These are phyloP conservation scores for Pseudolaguvia tuberculata DNA, from an alignment of 2,113 vertebrate species.

Conservation along the genomic window DNA sequence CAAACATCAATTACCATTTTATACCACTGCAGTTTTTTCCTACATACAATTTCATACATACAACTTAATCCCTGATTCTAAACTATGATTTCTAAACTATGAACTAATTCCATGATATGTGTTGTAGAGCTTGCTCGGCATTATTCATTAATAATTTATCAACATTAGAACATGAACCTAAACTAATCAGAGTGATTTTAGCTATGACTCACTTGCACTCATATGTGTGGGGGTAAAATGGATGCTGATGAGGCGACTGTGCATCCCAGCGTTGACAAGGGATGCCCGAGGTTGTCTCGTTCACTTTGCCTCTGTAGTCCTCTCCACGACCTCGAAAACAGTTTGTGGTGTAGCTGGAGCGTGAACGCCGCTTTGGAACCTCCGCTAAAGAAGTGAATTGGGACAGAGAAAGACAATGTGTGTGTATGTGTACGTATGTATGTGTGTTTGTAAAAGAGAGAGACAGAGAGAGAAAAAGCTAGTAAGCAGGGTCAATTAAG, in stretches of 20 bases:
- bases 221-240: slow-evolving; percentile 83
- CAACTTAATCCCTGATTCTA: neutral
- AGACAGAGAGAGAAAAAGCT: neutral
- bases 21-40: too few relatives aligned
- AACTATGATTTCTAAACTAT: neutral
- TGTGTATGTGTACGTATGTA: neutral
- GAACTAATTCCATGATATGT: too few relatives aligned
- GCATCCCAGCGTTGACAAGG: slow-evolving; percentile 90
- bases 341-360: slow-evolving; percentile 65
- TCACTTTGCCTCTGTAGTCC: slow-evolving; percentile 82
- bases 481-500: neutral
- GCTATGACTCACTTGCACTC: slow-evolving; percentile 81
- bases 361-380: slow-evolving; percentile 62
- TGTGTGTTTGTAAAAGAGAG: neutral
- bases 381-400: slow-evolving; percentile 53
- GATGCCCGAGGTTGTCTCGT: slow-evolving; percentile 80
- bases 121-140: too few relatives aligned
- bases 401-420: neutral
- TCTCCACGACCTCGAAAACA: slow-evolving; percentile 88
- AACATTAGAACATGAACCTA: too few relatives aligned
- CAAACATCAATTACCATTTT: too few relatives aligned
- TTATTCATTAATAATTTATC: too few relatives aligned
- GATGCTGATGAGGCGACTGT: slow-evolving; percentile 82
- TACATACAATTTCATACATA: too few relatives aligned
- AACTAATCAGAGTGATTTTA: too few relatives aligned